Conservation (phyloP, 1,140 invertebrate species). For the Halyomorpha halys region DNA sequence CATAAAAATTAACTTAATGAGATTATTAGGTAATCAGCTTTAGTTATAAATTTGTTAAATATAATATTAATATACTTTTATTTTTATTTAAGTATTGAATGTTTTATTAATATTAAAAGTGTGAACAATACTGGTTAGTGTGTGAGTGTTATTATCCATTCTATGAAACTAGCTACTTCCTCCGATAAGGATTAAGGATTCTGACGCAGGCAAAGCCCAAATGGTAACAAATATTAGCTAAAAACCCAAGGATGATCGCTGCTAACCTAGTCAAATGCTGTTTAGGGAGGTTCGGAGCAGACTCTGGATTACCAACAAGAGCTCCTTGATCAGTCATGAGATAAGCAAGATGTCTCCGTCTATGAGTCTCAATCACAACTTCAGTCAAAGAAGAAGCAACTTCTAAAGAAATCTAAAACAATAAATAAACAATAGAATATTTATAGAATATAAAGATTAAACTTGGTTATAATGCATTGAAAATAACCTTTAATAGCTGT, state of each 20-base stretch:
- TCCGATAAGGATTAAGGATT: background rate
- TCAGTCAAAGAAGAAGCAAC: slow-evolving; percentile 65
- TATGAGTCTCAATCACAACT: slow-evolving; percentile 78
- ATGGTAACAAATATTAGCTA: slow-evolving; percentile 2
- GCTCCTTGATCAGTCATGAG: slow-evolving; percentile 93
- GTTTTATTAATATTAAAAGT: too few species aligned
- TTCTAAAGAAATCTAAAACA: slow-evolving; percentile 42
- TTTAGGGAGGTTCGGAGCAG: slow-evolving; percentile 80
- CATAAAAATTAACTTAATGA: too few species aligned
- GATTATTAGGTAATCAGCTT: too few species aligned
- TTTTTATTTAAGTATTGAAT: too few species aligned
- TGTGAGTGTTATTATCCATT: too few species aligned
- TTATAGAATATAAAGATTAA: background rate
- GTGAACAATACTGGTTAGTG: too few species aligned
- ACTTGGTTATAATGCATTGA: slow-evolving; percentile 6
- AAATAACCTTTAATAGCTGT: slow-evolving; percentile 51
- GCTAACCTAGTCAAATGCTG: slow-evolving; percentile 61
- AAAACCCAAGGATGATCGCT: slow-evolving; percentile 24
- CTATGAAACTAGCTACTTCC: background rate
- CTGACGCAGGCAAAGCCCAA: background rate
- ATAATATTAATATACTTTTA: too few species aligned
- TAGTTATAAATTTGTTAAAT: too few species aligned
- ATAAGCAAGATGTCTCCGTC: slow-evolving; percentile 84
- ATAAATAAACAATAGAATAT: too few species aligned
- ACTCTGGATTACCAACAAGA: slow-evolving; percentile 80